Conservation (phyloP, 2,797 vertebrate genomes). For the Cirrhinus mrigala region DNA sequence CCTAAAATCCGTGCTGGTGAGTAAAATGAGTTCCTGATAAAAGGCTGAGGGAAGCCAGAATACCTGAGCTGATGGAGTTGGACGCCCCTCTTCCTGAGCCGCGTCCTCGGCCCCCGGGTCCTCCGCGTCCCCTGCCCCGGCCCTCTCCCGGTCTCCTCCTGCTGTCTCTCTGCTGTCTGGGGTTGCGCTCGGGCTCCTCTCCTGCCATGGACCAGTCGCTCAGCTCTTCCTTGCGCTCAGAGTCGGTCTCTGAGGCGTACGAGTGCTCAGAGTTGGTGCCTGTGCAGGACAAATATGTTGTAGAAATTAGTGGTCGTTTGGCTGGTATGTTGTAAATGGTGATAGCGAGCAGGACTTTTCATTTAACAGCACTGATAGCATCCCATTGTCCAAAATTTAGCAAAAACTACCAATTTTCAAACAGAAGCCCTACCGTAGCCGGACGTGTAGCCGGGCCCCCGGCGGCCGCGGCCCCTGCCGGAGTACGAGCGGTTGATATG, state of each 20-base stretch:
- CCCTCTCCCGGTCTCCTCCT: conserved; percentile 84
- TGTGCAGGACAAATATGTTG: conserved; percentile 59
- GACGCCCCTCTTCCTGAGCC: conserved; percentile 86
- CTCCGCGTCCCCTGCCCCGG: conserved; percentile 88
- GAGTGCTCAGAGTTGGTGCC: conserved; percentile 97
- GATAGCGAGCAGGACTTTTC: too few species aligned
- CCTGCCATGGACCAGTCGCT: conserved; percentile 97
- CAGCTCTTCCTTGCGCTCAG: conserved; percentile 94
- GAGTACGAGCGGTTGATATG: conserved; percentile 92
- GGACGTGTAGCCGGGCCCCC: conserved; percentile 91
- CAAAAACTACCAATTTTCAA: too few species aligned
- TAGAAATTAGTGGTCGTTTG: not conserved
- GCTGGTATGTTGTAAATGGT: not conserved
- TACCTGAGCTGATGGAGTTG: conserved; percentile 91
- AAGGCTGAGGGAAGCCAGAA: conserved; percentile 37
- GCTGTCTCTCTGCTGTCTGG: conserved; percentile 83
- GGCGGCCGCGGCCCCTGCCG: conserved; percentile 89
- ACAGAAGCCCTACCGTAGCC: conserved; percentile 85
- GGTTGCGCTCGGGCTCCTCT: conserved; percentile 81
- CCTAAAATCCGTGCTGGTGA: not conserved
- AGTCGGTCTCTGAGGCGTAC: conserved; percentile 96
- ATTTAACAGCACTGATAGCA: too few species aligned
- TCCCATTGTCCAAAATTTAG: too few species aligned
- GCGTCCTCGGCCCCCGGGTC: conserved; percentile 86
- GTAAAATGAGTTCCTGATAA: not conserved